These are phyloP conservation scores for Stichodactyla mertensii DNA, from an alignment of 64 coral and sea anemone genomes.

Conservation along the genomic window DNA sequence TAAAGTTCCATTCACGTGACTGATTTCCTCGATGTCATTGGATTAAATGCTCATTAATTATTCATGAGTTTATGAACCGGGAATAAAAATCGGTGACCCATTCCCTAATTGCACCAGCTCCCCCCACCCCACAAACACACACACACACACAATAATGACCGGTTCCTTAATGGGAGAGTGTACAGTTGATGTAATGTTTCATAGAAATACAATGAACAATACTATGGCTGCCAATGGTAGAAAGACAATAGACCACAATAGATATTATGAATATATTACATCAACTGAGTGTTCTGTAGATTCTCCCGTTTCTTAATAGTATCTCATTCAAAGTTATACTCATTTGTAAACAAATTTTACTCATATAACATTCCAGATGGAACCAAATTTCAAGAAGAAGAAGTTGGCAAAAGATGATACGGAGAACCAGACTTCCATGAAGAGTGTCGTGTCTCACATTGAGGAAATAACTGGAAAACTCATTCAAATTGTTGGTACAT, in stretches of 20 bases:
- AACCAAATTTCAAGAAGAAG: neutral
- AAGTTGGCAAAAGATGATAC: neutral
- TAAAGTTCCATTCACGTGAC: too few relatives aligned
- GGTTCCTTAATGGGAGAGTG: neutral
- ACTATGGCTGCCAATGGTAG: too few relatives aligned
- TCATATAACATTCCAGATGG: neutral
- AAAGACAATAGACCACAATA: too few relatives aligned
- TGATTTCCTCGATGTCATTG: too few relatives aligned
- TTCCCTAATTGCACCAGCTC: too few relatives aligned
- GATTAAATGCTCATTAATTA: too few relatives aligned
- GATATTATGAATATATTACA: too few relatives aligned
- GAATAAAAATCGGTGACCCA: too few relatives aligned
- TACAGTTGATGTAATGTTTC: too few relatives aligned
- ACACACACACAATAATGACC: neutral
- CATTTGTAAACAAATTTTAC: neutral
- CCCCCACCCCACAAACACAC: neutral
- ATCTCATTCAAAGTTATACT: neutral
- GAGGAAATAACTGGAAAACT: constrained; percentile 25
- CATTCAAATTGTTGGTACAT: constrained; percentile 12
- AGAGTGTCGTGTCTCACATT: neutral
- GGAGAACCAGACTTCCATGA: neutral
- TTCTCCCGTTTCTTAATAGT: neutral
- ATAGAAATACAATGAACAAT: too few relatives aligned
- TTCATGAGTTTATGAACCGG: too few relatives aligned
- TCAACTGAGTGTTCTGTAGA: too few relatives aligned